phyloP scores from a whole-genome alignment of 2,888 invertebrate genomes.

The Sminthurinus aureus region DNA sequence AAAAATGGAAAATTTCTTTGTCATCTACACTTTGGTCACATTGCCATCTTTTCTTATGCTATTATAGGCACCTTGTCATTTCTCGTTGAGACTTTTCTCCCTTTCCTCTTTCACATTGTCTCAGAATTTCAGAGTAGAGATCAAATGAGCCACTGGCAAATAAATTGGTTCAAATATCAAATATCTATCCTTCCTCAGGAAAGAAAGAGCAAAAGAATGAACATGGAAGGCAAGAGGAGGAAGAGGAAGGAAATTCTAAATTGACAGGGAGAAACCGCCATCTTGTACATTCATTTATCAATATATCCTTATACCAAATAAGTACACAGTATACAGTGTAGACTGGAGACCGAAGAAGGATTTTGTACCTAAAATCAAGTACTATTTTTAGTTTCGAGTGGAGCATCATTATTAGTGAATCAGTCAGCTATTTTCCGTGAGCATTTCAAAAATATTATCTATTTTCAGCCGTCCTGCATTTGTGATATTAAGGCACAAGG shows the following conservation, averaged over 20 bases:
- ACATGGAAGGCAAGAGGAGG: too few species aligned
- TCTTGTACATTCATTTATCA: neutral
- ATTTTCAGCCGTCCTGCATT: too few species aligned
- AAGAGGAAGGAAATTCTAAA: neutral
- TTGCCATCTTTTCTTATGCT: too few species aligned
- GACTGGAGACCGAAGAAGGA: too few species aligned
- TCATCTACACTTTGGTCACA: neutral
- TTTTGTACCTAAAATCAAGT: too few species aligned
- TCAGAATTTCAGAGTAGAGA: neutral
- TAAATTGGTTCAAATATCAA: neutral
- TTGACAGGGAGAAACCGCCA: slow-evolving; percentile 22
- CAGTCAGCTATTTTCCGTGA: too few species aligned
- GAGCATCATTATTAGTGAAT: too few species aligned
- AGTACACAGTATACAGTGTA: neutral
- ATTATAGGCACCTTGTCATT: neutral
- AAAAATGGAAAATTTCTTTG: slow-evolving; percentile 14
- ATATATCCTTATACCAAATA: too few species aligned
- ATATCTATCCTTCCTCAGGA: neutral
- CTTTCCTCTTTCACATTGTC: neutral
- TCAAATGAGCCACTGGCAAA: slow-evolving; percentile 4
- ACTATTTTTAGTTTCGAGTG: too few species aligned
- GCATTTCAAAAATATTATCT: too few species aligned
- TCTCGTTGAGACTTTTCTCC: too few species aligned
- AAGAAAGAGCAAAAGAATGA: neutral
- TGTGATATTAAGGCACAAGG: too few species aligned